These are phyloP conservation scores for Campaea margaritaria DNA, from an alignment of 2,888 invertebrate genomes.

Conservation along the genomic window DNA sequence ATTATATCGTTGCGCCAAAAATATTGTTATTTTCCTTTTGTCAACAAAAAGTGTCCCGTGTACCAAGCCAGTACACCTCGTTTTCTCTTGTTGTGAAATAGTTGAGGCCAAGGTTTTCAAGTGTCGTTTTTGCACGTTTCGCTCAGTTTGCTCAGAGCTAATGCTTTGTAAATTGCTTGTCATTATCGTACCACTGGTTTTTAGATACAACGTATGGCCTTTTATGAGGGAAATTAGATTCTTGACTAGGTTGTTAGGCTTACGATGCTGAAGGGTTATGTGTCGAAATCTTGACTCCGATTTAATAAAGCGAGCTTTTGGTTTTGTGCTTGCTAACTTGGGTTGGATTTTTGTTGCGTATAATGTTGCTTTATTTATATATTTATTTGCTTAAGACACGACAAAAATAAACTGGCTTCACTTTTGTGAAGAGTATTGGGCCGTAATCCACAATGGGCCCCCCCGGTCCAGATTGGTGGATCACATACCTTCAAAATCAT, in stretches of 20 bases:
- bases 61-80: slow-evolving; percentile 33
- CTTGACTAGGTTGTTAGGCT: slow-evolving; percentile 13
- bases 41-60: slow-evolving; percentile 12
- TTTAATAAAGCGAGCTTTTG: too few species aligned
- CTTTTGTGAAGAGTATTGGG: too few species aligned
- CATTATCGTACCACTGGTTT: slow-evolving; percentile 44
- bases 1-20: too few species aligned
- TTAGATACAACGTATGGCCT: slow-evolving; percentile 41
- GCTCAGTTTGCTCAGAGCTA: slow-evolving; percentile 47
- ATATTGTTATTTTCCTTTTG: too few species aligned
- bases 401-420: too few species aligned
- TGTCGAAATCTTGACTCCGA: too few species aligned
- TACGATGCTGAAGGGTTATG: not conserved
- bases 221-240: slow-evolving; percentile 35
- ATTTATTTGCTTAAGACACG: too few species aligned
- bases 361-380: not conserved
- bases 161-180: slow-evolving; percentile 53
- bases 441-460: too few species aligned
- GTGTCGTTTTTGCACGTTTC: slow-evolving; percentile 43
- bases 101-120: slow-evolving; percentile 44
- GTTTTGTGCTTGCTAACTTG: not conserved
- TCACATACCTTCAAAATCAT: too few species aligned
- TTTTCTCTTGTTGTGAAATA: slow-evolving; percentile 46
- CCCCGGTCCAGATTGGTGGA: too few species aligned
- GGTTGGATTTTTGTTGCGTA: not conserved